Conservation (phyloP, 1,140 invertebrate genomes). For the Camponotus floridanus region DNA sequence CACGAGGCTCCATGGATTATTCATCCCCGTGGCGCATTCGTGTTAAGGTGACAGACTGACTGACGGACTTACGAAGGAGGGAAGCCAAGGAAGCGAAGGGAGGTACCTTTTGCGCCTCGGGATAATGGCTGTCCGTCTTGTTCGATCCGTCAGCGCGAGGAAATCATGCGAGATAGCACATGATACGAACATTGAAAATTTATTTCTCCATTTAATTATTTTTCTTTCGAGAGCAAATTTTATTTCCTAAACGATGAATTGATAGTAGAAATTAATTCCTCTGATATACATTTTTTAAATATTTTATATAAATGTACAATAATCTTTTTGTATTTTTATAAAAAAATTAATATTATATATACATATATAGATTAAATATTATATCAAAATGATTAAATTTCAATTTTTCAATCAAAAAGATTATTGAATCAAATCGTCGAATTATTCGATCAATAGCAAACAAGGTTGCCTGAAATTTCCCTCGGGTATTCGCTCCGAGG, state of each 20-base stretch:
- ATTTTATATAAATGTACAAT: not conserved
- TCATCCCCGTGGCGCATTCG: slow-evolving; percentile 74
- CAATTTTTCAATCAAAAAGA: too few species aligned
- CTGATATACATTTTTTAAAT: not conserved
- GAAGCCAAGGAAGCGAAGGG: slow-evolving; percentile 32
- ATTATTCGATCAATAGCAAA: not conserved
- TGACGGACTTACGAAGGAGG: slow-evolving; percentile 58
- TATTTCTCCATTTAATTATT: slow-evolving; percentile 34
- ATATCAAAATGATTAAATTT: not conserved
- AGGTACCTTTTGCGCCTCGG: slow-evolving; percentile 39
- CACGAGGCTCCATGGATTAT: slow-evolving; percentile 75
- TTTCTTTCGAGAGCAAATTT: slow-evolving; percentile 10
- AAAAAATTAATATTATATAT: too few species aligned
- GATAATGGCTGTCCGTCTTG: slow-evolving; percentile 57
- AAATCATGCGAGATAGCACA: slow-evolving; percentile 32
- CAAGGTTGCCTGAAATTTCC: not conserved
- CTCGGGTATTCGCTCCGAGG: not conserved
- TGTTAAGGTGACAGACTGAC: slow-evolving; percentile 71
- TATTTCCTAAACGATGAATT: not conserved
- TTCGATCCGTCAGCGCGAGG: slow-evolving; percentile 46
- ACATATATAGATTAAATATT: not conserved
- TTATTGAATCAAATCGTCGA: not conserved
- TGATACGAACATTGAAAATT: slow-evolving; percentile 34
- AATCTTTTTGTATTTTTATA: too few species aligned
- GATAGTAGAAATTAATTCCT: not conserved